These are phyloP conservation scores for Asteroscopus sphinx DNA, from an alignment of 2,888 invertebrate genomes.

Conservation along the genomic window DNA sequence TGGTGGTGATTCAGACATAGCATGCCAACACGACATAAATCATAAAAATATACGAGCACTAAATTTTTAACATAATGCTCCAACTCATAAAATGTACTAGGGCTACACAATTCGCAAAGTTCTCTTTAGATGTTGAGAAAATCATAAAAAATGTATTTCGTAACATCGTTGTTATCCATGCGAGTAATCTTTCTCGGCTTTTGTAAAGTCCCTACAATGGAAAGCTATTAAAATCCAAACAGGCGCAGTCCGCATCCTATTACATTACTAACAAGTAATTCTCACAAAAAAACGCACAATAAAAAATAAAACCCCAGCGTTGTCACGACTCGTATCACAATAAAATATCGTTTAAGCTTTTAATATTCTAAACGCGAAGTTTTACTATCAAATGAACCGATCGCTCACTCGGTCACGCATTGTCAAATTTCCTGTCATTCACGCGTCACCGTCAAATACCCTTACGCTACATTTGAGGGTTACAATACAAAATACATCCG, in stretches of 20 bases:
- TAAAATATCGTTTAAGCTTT: conserved; percentile 62
- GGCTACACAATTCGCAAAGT: conserved; percentile 24
- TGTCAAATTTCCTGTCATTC: conserved; percentile 68
- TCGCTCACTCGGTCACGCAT: conserved; percentile 68
- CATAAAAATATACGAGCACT: conserved; percentile 27
- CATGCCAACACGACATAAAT: conserved; percentile 4
- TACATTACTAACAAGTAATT: conserved; percentile 55
- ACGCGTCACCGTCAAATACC: conserved; percentile 64
- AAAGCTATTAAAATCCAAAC: conserved; percentile 48
- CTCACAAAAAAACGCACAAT: conserved; percentile 60
- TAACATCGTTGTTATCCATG: conserved; percentile 47
- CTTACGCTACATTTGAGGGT: conserved; percentile 72
- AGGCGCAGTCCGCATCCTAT: conserved; percentile 43
- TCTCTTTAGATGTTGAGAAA: conserved; percentile 49
- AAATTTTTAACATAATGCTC: conserved; percentile 22
- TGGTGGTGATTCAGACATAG: background rate
- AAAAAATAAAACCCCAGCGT: conserved; percentile 59
- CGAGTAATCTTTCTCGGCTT: conserved; percentile 47
- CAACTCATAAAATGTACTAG: conserved; percentile 38
- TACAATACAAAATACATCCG: conserved; percentile 60
- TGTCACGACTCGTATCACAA: conserved; percentile 65
- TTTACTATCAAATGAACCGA: conserved; percentile 63
- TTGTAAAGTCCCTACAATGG: conserved; percentile 38
- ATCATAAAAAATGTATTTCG: conserved; percentile 46
- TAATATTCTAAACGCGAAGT: conserved; percentile 62